phyloP scores from a whole-genome alignment of 2,113 vertebrate genomes.

The Phrynocephalus versicolor region DNA sequence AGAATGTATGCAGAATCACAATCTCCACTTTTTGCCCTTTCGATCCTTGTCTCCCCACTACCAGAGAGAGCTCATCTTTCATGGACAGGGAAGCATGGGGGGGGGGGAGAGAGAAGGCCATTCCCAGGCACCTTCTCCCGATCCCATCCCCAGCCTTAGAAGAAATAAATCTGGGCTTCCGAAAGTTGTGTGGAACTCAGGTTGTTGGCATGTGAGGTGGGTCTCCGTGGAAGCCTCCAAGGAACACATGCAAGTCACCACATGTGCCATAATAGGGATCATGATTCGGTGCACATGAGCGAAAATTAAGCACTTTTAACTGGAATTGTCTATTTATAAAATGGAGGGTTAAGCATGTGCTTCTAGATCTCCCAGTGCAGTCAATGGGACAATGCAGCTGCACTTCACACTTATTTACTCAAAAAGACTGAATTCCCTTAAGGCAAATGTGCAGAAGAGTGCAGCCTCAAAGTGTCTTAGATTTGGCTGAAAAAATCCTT shows the following conservation, averaged over 20 bases:
- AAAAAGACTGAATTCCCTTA: not conserved
- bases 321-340: not conserved
- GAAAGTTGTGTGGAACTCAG: not conserved
- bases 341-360: not conserved
- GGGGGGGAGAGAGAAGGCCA: too few relatives aligned
- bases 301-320: not conserved
- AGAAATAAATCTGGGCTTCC: not conserved
- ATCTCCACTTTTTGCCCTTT: too few relatives aligned
- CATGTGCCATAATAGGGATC: constrained; percentile 32
- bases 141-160: not conserved
- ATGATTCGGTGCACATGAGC: not conserved
- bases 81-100: not conserved
- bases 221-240: not conserved
- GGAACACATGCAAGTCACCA: not conserved
- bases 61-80: not conserved
- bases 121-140: not conserved
- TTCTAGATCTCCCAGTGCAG: not conserved
- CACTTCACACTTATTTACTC: not conserved
- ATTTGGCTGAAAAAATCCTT: constrained; percentile 9
- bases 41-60: not conserved
- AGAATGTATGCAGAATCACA: too few relatives aligned
- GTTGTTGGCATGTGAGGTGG: not conserved
- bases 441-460: not conserved
- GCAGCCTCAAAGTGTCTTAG: not conserved
- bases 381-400: not conserved